Percentiles rank a stretch among this genome's conserved stretches.
Evolutionary conservation across 2,113 vertebrate species (phyloP).

Genomic region (mouse (Mus musculus)): GRCm39 chr11:69554501-69555000

Average conservation of each 20-base stretch:
- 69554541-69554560: slow-evolving; percentile 29
- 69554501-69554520: background rate
- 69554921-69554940: slow-evolving; percentile 16
- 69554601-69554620: background rate
- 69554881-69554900: background rate
- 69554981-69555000: slow-evolving; percentile 27
- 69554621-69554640: slow-evolving; percentile 72
- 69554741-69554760: background rate
- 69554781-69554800: background rate
- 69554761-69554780: background rate
- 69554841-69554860: background rate
- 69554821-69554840: background rate
- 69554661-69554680: slow-evolving; percentile 87
- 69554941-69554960: slow-evolving; percentile 29
- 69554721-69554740: background rate
- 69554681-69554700: slow-evolving; percentile 86
- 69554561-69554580: background rate
- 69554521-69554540: background rate
- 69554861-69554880: background rate
- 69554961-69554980: slow-evolving; percentile 55
- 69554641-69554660: slow-evolving; percentile 85
- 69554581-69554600: slow-evolving; percentile 9
- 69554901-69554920: background rate
- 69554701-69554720: slow-evolving; percentile 87
- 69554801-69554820: background rate